Conservation (phyloP, 2,888 invertebrate genomes). For the Corbicula japonica region DNA sequence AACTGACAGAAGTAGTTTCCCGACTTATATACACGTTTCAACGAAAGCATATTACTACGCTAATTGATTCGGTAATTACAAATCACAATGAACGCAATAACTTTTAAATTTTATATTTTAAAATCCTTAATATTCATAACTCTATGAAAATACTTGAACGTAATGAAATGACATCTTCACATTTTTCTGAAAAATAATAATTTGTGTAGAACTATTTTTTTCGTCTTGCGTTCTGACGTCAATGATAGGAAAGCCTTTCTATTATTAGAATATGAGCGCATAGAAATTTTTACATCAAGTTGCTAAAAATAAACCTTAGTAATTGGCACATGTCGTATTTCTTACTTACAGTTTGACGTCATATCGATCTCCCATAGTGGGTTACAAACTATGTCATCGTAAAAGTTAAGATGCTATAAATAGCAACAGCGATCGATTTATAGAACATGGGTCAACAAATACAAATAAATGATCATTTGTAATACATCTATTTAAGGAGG, state of each 20-base stretch:
- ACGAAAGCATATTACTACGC: constrained; percentile 55
- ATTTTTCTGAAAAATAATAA: not conserved
- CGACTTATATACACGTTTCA: constrained; percentile 48
- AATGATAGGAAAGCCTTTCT: constrained; percentile 38
- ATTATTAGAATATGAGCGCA: constrained; percentile 66
- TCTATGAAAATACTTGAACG: too few relatives aligned
- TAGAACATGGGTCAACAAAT: too few relatives aligned
- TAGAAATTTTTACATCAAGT: constrained; percentile 33
- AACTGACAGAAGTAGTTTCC: not conserved
- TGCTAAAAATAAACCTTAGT: constrained; percentile 56
- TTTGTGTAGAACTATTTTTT: constrained; percentile 51
- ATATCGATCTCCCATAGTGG: constrained; percentile 34
- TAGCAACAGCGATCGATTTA: not conserved
- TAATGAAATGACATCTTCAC: not conserved
- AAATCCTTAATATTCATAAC: too few relatives aligned
- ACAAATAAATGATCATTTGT: too few relatives aligned
- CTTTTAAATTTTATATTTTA: not conserved
- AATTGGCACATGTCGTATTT: constrained; percentile 41
- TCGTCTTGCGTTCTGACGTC: constrained; percentile 41
- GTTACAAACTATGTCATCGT: constrained; percentile 19
- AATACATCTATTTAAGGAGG: too few relatives aligned
- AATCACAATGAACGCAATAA: not conserved
- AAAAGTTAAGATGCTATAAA: not conserved
- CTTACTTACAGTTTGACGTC: constrained; percentile 50
- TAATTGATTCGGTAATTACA: constrained; percentile 10